A percentile compares a stretch with the other conserved stretches of the same genome.
These are phyloP conservation scores for Spatulosminthurus flaviceps DNA, from an alignment of 2,888 invertebrate genomes.

Conservation along the genomic window DNA sequence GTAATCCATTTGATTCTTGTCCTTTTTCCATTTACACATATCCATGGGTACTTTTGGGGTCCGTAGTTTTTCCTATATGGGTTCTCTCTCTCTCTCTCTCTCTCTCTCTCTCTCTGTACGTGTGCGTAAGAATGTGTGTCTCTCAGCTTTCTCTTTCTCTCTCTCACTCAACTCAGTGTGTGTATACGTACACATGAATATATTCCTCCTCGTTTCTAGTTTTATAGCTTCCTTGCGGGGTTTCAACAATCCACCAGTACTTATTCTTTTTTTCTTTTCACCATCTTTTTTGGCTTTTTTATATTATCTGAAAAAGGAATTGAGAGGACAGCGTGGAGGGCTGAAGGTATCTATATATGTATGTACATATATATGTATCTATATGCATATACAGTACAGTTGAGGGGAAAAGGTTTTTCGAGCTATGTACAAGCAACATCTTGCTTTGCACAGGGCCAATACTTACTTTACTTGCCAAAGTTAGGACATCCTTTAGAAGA, in stretches of 20 bases:
- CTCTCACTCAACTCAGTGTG: too few relatives aligned
- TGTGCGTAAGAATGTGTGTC: not conserved
- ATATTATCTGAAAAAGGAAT: too few relatives aligned
- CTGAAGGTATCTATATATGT: too few relatives aligned
- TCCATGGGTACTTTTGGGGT: not conserved
- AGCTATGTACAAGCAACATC: not conserved
- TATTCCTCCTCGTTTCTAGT: not conserved
- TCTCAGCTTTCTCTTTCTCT: too few relatives aligned
- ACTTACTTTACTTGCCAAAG: constrained; percentile 20
- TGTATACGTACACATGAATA: constrained; percentile 11
- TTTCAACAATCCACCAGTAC: not conserved
- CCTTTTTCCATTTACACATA: constrained; percentile 20
- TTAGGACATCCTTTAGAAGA: constrained; percentile 10
- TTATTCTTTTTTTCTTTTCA: not conserved
- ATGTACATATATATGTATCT: too few relatives aligned
- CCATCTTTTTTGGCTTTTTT: not conserved
- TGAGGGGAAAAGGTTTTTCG: too few relatives aligned
- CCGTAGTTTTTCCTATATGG: too few relatives aligned
- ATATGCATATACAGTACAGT: too few relatives aligned
- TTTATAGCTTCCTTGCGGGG: not conserved
- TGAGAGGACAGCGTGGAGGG: too few relatives aligned
- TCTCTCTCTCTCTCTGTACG: not conserved
- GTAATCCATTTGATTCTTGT: constrained; percentile 20
- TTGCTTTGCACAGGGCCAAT: not conserved
- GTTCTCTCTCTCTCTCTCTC: not conserved